Evolutionary conservation across 2,113 vertebrate genomes (phyloP), one percentile per base, ranked within the genome.

Genomic region (Aythya baeri): DNA sequence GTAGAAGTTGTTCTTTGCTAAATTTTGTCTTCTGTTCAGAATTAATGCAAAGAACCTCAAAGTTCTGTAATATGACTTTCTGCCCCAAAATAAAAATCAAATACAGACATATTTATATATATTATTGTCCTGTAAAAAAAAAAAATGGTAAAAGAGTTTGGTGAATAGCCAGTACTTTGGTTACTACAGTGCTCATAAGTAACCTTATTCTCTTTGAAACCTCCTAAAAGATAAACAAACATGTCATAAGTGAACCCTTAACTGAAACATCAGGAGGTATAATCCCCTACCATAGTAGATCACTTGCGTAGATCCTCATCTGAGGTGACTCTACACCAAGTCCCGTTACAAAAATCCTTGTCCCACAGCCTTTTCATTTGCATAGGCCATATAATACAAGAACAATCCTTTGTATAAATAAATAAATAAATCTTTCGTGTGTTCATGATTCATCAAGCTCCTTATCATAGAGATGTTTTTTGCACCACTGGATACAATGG

Each of bases 391-490:
- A 36, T 41, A 82, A 89, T 31, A 76, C n/a, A 79, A 58, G 31
- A 73, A 73, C 54, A 93, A 68, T 22, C 31, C 59, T 49, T 68
- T 62, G 26, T 43, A 87, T 89, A 94, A 95, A 94, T 87, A 79
- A 86, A 41, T 41, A 41, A 41, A 41, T 41, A 41, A 41, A 41
- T 41, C 10, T 11, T 41, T 41, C 73, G 63, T 17, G 44, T 58
- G 36, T 59, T 80, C 0, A 0, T 83, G 84, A 91, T 79, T 96
- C 89, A 87, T 94, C 91, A 94, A 85, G 70, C 58, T 87, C 38
- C 86, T 95, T 84, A 83, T 59, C 91, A 91, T 7, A 89, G 87
- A 74, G 79, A 38, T 22, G 31, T 44, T 80, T 94, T 91, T 87
- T 95, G 93, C 87, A 83, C 59, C 82, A 52, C 50, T 88, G 79